These are phyloP conservation scores for Tenualosa ilisha DNA, from an alignment of 2,797 vertebrate species.

Conservation along the genomic window DNA sequence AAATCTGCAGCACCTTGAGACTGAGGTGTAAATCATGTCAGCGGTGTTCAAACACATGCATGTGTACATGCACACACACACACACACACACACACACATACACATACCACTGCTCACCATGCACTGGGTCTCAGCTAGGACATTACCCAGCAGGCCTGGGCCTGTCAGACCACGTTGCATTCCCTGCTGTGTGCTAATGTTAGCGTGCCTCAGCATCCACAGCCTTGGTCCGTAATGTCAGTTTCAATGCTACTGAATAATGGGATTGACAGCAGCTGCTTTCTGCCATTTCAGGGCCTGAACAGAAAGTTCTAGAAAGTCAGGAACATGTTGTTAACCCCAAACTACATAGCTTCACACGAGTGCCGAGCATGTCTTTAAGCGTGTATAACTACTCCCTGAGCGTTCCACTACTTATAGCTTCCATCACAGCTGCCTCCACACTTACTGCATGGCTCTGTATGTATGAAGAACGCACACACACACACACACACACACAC, in stretches of 20 bases:
- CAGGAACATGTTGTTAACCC: background rate
- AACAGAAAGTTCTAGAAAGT: slow-evolving; percentile 7
- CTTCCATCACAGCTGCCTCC: too few relatives aligned
- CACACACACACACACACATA: too few relatives aligned
- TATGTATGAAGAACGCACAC: too few relatives aligned
- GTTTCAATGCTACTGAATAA: background rate
- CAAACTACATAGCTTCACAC: background rate
- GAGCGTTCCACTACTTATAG: too few relatives aligned
- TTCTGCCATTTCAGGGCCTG: background rate
- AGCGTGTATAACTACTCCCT: background rate
- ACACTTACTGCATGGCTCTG: too few relatives aligned
- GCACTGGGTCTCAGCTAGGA: background rate
- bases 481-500: too few relatives aligned
- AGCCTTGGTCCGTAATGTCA: background rate
- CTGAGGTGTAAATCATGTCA: slow-evolving; percentile 5
- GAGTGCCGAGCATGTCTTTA: background rate
- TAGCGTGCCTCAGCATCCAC: background rate
- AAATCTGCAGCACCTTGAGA: background rate
- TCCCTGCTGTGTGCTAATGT: background rate
- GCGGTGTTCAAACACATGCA: background rate
- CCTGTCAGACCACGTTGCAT: background rate
- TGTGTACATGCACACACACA: too few relatives aligned
- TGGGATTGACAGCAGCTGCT: background rate
- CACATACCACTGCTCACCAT: too few relatives aligned
- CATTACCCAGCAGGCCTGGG: background rate